Evolutionary conservation across 1,140 invertebrate genomes (phyloP).

Genomic region (Drosophila tani): DNA sequence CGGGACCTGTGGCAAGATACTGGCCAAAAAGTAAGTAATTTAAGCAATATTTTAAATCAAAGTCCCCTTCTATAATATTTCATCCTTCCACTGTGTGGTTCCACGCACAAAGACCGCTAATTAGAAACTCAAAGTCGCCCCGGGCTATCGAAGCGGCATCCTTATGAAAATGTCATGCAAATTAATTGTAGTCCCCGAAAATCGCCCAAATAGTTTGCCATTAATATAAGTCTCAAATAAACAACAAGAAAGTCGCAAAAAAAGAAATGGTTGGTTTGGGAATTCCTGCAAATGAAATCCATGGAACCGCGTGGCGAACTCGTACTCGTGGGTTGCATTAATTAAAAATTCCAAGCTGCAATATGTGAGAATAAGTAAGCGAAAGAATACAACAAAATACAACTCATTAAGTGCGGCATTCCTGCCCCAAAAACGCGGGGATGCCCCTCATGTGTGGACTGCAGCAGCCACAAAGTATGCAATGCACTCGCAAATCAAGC

Average conservation of each 20-base stretch:
- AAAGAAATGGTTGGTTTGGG: slow-evolving; percentile 25
- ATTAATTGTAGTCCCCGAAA: slow-evolving; percentile 41
- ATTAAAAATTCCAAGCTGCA: slow-evolving; percentile 77
- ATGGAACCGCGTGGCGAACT: slow-evolving; percentile 10
- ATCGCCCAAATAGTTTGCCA: slow-evolving; percentile 39
- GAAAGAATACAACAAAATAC: slow-evolving; percentile 64
- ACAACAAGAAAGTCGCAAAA: slow-evolving; percentile 40
- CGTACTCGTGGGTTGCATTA: slow-evolving; percentile 64
- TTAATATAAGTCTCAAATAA: slow-evolving; percentile 29
- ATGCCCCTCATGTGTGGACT: slow-evolving; percentile 38
- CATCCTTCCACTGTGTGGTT: neutral
- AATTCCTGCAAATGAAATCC: slow-evolving; percentile 64
- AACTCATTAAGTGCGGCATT: slow-evolving; percentile 74
- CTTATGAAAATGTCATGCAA: slow-evolving; percentile 63
- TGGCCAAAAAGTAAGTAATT: slow-evolving; percentile 88
- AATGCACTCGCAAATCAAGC: slow-evolving; percentile 83
- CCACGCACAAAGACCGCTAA: slow-evolving; percentile 34
- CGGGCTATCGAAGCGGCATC: slow-evolving; percentile 19
- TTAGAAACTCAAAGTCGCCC: slow-evolving; percentile 44
- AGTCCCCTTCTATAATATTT: neutral
- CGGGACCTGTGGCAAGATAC: slow-evolving; percentile 87
- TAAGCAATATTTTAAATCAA: neutral
- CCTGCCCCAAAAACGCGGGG: slow-evolving; percentile 55
- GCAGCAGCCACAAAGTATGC: slow-evolving; percentile 73
- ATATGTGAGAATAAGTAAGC: slow-evolving; percentile 31